Base-by-base conservation (phyloP, 2,888 invertebrate genomes). In the Drosophila anomelani region DNA sequence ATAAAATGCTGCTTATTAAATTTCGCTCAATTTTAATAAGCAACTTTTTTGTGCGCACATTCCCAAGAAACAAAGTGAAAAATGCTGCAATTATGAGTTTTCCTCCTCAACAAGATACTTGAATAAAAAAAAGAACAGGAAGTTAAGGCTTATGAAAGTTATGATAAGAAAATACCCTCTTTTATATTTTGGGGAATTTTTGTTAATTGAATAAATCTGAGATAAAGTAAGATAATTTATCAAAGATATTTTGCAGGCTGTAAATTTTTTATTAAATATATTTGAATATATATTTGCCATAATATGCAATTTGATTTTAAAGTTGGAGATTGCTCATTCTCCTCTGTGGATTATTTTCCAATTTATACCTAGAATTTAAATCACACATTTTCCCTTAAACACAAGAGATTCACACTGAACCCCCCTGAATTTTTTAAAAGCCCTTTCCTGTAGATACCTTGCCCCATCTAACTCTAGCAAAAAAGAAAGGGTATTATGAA, bases 21-120 rank as follows among this genome's bases (percentile, higher is more conserved):
- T 88, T 81, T 86, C 84, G 79, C 79, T 84, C 76, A 86, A 75
- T 84, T 86, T 88, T 84, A 88, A 84, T 88, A 88, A 79, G 84
- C 86, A 83, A 79, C 79, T 81, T 68, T 63, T 72, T 43, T 72
- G 51, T 67, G 61, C 60, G 51, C 63, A 61, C 71, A 78, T 83
- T 70, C 79, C 74, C 63, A 71, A 73, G 79, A 84, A 84, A 75
- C 73, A 75, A 75, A 63, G 61, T 66, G 58, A 73, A 82, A 85
- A 79, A 72, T 62, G 75, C 67, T 66, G 84, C 78, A 83, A 75
- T 76, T 75, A 77, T 83, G 63, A 72, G 76, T 73, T 75, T 77
- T 75, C 56, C 54, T 43, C 55, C 66, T 55, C 49, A 57, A 38
- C 66, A 32, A 59, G 64, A 71, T 38, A 56, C 39, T 61, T 49